phyloP scores from a whole-genome alignment of 2,888 invertebrate genomes.

The Zaprionus obscuricornis region DNA sequence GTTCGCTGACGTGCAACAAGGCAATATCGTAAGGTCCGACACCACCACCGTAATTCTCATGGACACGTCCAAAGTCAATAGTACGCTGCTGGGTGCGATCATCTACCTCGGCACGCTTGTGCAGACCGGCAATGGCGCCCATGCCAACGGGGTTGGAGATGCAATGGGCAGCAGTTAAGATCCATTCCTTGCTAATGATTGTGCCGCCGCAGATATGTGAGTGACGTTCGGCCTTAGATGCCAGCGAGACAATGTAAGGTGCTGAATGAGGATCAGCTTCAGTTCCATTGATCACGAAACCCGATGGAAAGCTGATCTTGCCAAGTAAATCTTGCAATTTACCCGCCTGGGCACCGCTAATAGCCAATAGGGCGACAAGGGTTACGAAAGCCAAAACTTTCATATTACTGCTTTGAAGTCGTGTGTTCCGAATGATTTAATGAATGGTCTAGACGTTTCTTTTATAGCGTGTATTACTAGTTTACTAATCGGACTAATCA shows the following conservation, averaged over 20 bases:
- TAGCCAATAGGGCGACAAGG: slow-evolving; percentile 60
- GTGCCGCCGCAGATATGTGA: slow-evolving; percentile 84
- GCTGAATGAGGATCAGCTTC: slow-evolving; percentile 82
- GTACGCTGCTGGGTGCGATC: slow-evolving; percentile 69
- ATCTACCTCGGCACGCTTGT: slow-evolving; percentile 67
- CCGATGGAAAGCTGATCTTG: slow-evolving; percentile 72
- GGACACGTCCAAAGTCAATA: slow-evolving; percentile 76
- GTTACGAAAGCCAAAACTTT: slow-evolving; percentile 67
- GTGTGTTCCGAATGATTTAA: slow-evolving; percentile 10
- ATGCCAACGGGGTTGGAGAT: slow-evolving; percentile 71
- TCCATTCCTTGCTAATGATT: slow-evolving; percentile 80
- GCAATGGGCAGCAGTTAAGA: slow-evolving; percentile 83
- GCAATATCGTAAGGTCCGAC: slow-evolving; percentile 85
- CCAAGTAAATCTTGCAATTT: slow-evolving; percentile 45
- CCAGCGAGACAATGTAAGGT: slow-evolving; percentile 84
- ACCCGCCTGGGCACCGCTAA: slow-evolving; percentile 65
- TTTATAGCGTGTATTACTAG: slow-evolving; percentile 41
- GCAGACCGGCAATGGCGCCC: slow-evolving; percentile 82
- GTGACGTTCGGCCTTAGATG: slow-evolving; percentile 49
- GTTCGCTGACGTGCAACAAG: slow-evolving; percentile 80
- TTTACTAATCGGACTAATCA: not conserved
- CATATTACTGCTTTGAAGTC: slow-evolving; percentile 43
- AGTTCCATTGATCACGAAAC: slow-evolving; percentile 80
- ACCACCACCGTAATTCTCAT: slow-evolving; percentile 78
- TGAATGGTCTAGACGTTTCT: slow-evolving; percentile 4